A percentile compares a stretch with the other conserved stretches of the same genome.
Conservation (phyloP, 2,888 invertebrate genomes). For the Leistus spinibarbis region DNA sequence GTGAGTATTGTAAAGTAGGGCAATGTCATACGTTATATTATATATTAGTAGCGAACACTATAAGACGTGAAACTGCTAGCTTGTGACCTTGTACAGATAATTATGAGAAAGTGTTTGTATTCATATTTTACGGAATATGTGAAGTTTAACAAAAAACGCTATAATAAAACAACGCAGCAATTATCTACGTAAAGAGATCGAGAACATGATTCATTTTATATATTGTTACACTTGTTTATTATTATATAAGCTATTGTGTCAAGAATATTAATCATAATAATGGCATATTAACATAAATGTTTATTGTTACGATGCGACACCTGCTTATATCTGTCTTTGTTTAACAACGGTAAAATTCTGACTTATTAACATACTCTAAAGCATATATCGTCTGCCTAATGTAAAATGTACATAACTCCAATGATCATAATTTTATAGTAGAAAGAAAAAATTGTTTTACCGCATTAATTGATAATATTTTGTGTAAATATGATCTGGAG, state of each 20-base stretch:
- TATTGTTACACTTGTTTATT: too few species aligned
- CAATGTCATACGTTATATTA: conserved; percentile 30
- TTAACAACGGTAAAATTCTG: too few species aligned
- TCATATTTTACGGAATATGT: conserved; percentile 27
- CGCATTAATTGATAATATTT: too few species aligned
- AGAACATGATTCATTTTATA: neutral
- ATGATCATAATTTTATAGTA: too few species aligned
- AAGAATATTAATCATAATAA: neutral
- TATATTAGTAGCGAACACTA: conserved; percentile 3
- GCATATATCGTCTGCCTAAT: too few species aligned
- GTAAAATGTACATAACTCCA: too few species aligned
- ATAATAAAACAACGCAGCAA: neutral
- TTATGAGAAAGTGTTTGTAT: conserved; percentile 35
- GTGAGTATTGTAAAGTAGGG: conserved; percentile 24
- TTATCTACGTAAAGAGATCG: neutral
- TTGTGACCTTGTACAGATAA: conserved; percentile 24
- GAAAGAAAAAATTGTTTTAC: too few species aligned
- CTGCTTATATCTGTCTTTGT: neutral
- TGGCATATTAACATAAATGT: neutral
- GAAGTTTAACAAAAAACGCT: neutral
- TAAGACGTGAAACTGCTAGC: conserved; percentile 14
- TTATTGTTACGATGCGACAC: neutral
- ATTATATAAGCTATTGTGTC: neutral
- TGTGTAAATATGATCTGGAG: too few species aligned
- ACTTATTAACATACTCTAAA: too few species aligned